Percentiles rank a stretch among this genome's conserved stretches.
These are phyloP conservation scores for Sebastes glaucus DNA, from an alignment of 2,797 vertebrate genomes.

Conservation along the genomic window DNA sequence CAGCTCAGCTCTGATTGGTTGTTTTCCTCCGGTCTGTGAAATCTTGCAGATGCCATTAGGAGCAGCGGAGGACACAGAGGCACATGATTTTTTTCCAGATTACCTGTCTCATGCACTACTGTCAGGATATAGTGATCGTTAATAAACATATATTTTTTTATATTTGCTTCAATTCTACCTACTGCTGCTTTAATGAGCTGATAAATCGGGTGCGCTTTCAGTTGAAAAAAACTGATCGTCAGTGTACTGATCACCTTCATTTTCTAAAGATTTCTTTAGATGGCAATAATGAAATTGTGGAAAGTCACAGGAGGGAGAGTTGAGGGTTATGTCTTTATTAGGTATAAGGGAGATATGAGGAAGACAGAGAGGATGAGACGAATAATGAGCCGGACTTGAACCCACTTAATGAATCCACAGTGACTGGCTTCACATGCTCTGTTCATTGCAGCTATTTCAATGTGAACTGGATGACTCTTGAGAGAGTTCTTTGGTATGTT, in stretches of 20 bases:
- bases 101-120: too few relatives aligned
- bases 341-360: not conserved
- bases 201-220: not conserved
- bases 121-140: too few relatives aligned
- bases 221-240: not conserved
- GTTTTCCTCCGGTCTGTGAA: too few relatives aligned
- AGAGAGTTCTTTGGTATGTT: not conserved
- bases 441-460: not conserved
- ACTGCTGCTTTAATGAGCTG: not conserved
- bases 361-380: not conserved
- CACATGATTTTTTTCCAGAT: too few relatives aligned
- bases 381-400: constrained; percentile 8
- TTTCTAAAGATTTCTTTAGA: not conserved
- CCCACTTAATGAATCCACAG: constrained; percentile 3
- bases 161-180: fast-evolving
- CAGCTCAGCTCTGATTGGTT: too few relatives aligned
- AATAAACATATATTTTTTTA: too few relatives aligned
- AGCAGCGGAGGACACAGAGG: too few relatives aligned
- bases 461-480: not conserved
- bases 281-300: not conserved
- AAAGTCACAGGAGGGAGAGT: not conserved
- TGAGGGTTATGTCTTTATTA: constrained; percentile 3
- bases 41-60: too few relatives aligned
- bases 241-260: not conserved
- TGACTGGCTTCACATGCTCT: constrained; percentile 1